These are phyloP conservation scores for Drosophila affinis DNA, from an alignment of 2,888 invertebrate species.

Conservation along the genomic window DNA sequence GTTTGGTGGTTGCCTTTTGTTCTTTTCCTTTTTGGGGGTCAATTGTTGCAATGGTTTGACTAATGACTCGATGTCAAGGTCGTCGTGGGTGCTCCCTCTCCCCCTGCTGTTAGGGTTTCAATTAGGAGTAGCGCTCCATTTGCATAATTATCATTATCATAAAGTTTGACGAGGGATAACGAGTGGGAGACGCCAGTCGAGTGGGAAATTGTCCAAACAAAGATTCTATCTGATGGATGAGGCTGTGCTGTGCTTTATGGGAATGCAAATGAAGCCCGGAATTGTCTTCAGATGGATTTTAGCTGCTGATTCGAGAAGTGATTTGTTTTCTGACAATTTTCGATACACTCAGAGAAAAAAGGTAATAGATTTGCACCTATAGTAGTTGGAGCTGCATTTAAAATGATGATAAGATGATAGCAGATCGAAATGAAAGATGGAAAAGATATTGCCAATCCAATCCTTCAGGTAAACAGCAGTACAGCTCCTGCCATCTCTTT, in stretches of 20 bases:
- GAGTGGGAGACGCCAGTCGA: conserved; percentile 25
- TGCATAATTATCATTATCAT: conserved; percentile 73
- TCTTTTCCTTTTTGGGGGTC: conserved; percentile 22
- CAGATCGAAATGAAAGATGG: background rate
- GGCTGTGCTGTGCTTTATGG: conserved; percentile 8
- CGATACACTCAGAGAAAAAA: no score
- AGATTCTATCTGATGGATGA: conserved; percentile 36
- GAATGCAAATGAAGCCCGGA: conserved; percentile 28
- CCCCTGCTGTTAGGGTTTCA: conserved; percentile 56
- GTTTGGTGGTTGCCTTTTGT: conserved; percentile 4
- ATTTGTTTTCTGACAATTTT: background rate
- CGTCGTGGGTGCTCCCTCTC: conserved; percentile 29
- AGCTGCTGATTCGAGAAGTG: background rate
- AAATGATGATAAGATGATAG: no score
- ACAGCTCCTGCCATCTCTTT: no score
- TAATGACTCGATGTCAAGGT: conserved; percentile 71
- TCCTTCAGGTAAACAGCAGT: no score
- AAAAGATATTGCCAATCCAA: background rate
- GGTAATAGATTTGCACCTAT: no score
- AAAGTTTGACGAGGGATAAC: conserved; percentile 66
- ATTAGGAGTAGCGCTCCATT: conserved; percentile 71
- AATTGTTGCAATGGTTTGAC: conserved; percentile 64
- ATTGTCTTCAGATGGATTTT: background rate
- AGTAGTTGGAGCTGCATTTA: no score
- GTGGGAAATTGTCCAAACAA: conserved; percentile 33